Evolutionary conservation across 2,888 invertebrate genomes (phyloP).

Genomic region (Pyrochroa serraticornis): DNA sequence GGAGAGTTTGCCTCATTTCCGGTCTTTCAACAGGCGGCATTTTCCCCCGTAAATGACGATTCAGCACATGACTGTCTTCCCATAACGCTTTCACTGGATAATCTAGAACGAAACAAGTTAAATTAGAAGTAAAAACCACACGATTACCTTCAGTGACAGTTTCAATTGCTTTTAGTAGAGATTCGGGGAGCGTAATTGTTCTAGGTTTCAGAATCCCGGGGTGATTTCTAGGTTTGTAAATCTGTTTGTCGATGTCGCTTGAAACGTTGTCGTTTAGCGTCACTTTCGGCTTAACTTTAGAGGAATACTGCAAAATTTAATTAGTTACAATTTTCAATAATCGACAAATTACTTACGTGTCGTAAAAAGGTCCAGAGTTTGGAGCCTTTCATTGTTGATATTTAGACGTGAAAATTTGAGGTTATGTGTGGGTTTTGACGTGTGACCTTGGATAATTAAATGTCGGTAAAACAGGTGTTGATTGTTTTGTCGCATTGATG

Average conservation of each 20-base stretch:
- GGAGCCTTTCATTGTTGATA: background rate
- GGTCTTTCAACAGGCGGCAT: constrained; percentile 69
- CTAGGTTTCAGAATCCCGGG: constrained; percentile 70
- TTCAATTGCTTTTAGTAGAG: constrained; percentile 65
- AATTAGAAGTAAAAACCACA: constrained; percentile 10
- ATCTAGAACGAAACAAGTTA: constrained; percentile 54
- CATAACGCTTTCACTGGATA: constrained; percentile 63
- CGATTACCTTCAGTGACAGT: constrained; percentile 60
- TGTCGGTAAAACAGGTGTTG: background rate
- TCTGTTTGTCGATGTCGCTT: constrained; percentile 61
- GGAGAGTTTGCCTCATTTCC: constrained; percentile 59
- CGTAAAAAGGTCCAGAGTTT: background rate
- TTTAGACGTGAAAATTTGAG: background rate
- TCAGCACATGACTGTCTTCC: constrained; percentile 63
- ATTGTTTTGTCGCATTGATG: no score
- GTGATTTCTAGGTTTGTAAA: constrained; percentile 71
- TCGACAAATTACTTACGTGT: background rate
- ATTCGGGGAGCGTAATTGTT: constrained; percentile 64
- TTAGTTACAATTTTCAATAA: background rate
- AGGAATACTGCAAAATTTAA: constrained; percentile 42
- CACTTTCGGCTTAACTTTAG: constrained; percentile 50
- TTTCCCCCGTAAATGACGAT: constrained; percentile 67
- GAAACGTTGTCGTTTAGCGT: constrained; percentile 62
- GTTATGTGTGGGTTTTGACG: constrained; percentile 2
- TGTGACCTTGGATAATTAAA: background rate